Evolutionary conservation across 2,797 vertebrate genomes (phyloP).

Genomic region (Mastacembelus armatus): DNA sequence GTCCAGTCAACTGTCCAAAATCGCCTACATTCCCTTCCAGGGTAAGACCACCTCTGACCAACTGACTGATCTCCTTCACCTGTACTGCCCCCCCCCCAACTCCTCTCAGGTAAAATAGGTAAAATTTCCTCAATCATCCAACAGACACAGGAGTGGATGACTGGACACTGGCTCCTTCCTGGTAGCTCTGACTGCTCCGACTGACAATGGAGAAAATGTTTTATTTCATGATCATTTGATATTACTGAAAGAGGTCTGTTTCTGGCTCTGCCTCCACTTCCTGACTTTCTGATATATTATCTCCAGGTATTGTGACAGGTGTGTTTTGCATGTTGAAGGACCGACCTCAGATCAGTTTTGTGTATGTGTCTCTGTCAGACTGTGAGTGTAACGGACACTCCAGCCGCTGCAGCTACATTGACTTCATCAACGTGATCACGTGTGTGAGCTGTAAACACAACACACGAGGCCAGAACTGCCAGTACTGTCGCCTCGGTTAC

Average conservation of each 20-base stretch:
- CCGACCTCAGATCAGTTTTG: neutral
- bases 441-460: slow-evolving; percentile 99
- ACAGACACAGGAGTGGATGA: no score
- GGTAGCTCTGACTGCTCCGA: no score
- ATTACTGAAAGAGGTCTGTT: no score
- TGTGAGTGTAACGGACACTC: slow-evolving; percentile 98
- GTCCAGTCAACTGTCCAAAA: slow-evolving; percentile 79
- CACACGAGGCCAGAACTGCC: slow-evolving; percentile 96
- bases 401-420: slow-evolving; percentile 98
- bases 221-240: no score
- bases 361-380: slow-evolving; percentile 85
- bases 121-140: no score
- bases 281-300: no score
- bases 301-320: neutral
- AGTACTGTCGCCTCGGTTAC: slow-evolving; percentile 95
- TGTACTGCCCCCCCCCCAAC: neutral
- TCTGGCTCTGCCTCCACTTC: no score
- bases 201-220: no score
- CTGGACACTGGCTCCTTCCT: no score
- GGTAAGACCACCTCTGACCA: slow-evolving; percentile 67
- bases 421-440: slow-evolving; percentile 95
- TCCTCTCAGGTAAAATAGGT: no score
- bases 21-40: slow-evolving; percentile 79
- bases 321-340: neutral
- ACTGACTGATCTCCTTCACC: neutral